Evolutionary conservation across 2,113 vertebrate species (phyloP).

Genomic region (Pteropus alecto): DNA sequence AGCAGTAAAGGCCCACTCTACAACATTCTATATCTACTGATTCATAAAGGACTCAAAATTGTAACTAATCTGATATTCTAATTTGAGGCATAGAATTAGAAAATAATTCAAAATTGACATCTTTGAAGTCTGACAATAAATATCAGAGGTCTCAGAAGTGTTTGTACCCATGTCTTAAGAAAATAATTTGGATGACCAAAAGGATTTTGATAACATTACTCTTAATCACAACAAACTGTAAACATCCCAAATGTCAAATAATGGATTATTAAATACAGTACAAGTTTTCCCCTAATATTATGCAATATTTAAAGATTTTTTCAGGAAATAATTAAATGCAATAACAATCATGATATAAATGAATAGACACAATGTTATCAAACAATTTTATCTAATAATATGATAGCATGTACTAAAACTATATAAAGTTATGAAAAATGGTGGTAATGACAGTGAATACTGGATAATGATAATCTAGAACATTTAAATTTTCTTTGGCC

Average conservation of each 20-base stretch:
- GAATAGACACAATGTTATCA: neutral
- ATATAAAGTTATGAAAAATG: neutral
- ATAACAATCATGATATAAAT: neutral
- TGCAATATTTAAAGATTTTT: neutral
- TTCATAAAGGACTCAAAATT: neutral
- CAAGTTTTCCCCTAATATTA: neutral
- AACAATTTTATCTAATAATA: neutral
- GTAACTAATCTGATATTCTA: neutral
- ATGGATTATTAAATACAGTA: neutral
- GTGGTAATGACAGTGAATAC: neutral
- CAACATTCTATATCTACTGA: neutral
- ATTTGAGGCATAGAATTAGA: neutral
- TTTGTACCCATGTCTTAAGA: neutral
- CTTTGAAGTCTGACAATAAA: neutral
- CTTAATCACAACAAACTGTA: neutral
- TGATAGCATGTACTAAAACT: neutral
- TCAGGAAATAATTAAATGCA: neutral
- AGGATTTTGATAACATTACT: neutral
- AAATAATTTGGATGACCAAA: neutral
- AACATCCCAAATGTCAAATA: neutral
- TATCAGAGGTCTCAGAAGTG: neutral
- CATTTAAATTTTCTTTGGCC: neutral
- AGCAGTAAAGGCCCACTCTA: neutral
- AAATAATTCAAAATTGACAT: neutral
- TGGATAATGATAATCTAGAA: neutral